These are phyloP conservation scores for Strigamia maritima DNA, from an alignment of 2,888 invertebrate species.

Conservation along the genomic window DNA sequence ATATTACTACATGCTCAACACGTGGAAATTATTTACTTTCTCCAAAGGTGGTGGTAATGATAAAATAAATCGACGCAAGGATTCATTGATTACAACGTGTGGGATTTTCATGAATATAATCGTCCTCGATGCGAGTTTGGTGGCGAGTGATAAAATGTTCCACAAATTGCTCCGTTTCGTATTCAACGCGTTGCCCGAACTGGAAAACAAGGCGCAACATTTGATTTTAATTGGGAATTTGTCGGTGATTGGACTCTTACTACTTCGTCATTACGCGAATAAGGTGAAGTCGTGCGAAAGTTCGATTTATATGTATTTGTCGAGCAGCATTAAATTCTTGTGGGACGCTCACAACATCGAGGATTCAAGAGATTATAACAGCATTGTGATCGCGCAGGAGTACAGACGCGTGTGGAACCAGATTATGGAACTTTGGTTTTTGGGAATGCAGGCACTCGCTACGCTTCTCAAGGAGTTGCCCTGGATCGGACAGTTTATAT, in stretches of 20 bases:
- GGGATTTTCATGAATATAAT: conserved; percentile 90
- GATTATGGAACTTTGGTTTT: conserved; percentile 85
- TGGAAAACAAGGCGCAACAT: conserved; percentile 72
- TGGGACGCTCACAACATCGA: conserved; percentile 92
- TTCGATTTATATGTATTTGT: conserved; percentile 80
- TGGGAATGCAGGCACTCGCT: conserved; percentile 90
- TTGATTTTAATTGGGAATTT: conserved; percentile 80
- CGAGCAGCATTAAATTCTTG: conserved; percentile 81
- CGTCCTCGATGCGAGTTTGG: conserved; percentile 78
- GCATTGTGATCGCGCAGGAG: conserved; percentile 75
- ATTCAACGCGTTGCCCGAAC: conserved; percentile 76
- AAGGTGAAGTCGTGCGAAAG: conserved; percentile 58
- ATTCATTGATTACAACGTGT: conserved; percentile 73
- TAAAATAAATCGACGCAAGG: conserved; percentile 64
- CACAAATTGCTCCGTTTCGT: conserved; percentile 78
- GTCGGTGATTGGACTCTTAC: conserved; percentile 73
- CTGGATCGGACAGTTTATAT: conserved; percentile 60
- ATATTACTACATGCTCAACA: conserved; percentile 47
- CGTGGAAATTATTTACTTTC: conserved; percentile 56
- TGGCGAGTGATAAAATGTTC: conserved; percentile 73
- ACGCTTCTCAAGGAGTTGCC: conserved; percentile 65
- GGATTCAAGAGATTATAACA: conserved; percentile 77
- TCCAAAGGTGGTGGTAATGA: conserved; percentile 73
- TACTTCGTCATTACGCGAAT: conserved; percentile 77
- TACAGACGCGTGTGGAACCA: conserved; percentile 88